Evolutionary conservation across 2,797 vertebrate genomes (phyloP).

Genomic region (Pipistrellus pipistrellus): DNA sequence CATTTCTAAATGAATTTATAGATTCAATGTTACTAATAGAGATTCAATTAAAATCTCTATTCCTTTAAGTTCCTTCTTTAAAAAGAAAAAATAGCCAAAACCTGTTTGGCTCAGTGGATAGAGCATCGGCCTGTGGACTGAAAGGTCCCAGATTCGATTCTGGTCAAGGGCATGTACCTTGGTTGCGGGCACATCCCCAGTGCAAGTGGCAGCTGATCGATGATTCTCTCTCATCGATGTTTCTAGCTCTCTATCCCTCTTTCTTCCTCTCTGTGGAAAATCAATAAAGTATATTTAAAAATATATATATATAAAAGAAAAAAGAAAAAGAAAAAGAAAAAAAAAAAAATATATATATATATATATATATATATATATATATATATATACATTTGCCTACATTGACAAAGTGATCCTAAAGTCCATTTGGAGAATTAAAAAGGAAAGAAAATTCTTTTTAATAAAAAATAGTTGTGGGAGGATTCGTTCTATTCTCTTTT

Average conservation of each 20-base stretch:
- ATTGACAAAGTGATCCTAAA: constrained; percentile 34
- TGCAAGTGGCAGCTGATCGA: no score
- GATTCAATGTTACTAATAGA: background rate
- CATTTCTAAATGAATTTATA: background rate
- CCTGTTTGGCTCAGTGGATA: no score
- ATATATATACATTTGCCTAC: background rate
- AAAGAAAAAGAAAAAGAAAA: no score
- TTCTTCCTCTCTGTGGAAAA: no score
- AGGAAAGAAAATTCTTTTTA: background rate
- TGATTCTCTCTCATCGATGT: no score
- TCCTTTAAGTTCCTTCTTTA: constrained; percentile 26
- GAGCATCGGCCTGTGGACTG: no score
- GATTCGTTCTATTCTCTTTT: constrained; percentile 4
- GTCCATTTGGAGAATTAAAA: constrained; percentile 22
- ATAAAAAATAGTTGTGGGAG: background rate
- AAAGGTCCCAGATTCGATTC: no score
- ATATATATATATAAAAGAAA: background rate
- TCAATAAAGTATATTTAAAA: no score
- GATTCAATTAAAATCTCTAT: background rate
- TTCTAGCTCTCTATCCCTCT: no score
- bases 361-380: no score
- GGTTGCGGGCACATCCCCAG: no score
- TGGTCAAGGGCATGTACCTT: no score
- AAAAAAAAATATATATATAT: background rate
- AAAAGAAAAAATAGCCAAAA: background rate